phyloP scores from a whole-genome alignment of 2,888 invertebrate species.

The Diploptera punctata region DNA sequence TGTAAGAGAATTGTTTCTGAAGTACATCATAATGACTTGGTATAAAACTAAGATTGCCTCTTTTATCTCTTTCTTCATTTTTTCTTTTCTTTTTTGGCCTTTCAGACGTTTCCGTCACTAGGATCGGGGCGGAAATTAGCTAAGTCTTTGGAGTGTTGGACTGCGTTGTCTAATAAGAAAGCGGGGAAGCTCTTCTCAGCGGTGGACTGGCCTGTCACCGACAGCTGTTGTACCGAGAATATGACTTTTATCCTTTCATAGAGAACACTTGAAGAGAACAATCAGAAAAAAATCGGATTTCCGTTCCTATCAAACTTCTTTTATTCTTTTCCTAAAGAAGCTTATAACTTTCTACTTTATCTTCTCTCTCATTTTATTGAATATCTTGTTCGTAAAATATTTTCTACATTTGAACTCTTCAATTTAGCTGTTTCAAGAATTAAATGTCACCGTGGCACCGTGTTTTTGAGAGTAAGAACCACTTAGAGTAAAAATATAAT shows the following conservation, averaged over 20 bases:
- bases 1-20: too few relatives aligned
- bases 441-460: too few relatives aligned
- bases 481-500: too few relatives aligned
- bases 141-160: slow-evolving; percentile 13
- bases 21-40: too few relatives aligned
- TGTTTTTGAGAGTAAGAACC: too few relatives aligned
- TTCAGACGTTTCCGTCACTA: slow-evolving; percentile 3
- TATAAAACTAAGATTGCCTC: slow-evolving; percentile 9
- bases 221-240: not conserved
- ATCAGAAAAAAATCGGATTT: not conserved
- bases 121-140: not conserved
- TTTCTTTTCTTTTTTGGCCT: not conserved
- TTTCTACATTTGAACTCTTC: too few relatives aligned
- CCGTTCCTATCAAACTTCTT: not conserved
- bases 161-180: not conserved
- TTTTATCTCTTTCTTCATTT: not conserved
- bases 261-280: not conserved
- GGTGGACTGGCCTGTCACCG: not conserved
- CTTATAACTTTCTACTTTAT: too few relatives aligned
- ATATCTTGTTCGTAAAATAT: too few relatives aligned
- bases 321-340: too few relatives aligned
- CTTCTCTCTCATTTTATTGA: too few relatives aligned
- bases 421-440: too few relatives aligned
- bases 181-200: not conserved
- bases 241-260: too few relatives aligned